Evolutionary conservation across 2,888 invertebrate species (phyloP).

Genomic region (Furcula furcula): DNA sequence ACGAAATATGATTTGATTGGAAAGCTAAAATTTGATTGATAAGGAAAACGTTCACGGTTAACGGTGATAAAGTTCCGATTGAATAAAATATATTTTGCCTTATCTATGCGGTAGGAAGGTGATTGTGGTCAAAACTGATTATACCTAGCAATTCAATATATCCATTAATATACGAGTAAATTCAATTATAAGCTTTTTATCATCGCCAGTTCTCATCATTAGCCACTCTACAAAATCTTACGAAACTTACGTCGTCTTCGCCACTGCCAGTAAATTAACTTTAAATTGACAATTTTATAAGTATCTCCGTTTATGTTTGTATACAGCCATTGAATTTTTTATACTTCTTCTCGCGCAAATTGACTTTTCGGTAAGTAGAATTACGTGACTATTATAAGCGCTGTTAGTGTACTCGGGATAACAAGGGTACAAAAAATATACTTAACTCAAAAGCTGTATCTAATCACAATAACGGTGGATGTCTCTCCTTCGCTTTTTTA

Average conservation of each 20-base stretch:
- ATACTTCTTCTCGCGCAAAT: no score
- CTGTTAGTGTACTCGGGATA: not conserved
- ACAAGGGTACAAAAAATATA: not conserved
- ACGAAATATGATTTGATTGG: slow-evolving; percentile 5
- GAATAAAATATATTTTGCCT: not conserved
- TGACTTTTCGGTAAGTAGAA: no score
- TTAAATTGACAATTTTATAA: no score
- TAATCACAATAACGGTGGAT: slow-evolving; percentile 11
- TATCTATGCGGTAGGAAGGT: not conserved
- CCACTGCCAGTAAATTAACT: no score
- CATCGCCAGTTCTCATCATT: not conserved
- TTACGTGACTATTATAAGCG: no score
- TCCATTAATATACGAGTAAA: no score
- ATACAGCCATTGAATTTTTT: no score
- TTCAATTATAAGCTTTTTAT: not conserved
- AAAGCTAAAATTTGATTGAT: not conserved
- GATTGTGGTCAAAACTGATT: not conserved
- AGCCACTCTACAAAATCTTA: no score
- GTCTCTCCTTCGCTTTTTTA: slow-evolving; percentile 13
- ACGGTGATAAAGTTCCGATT: not conserved
- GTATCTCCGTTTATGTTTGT: no score
- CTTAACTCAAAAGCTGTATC: not conserved
- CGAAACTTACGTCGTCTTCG: no score
- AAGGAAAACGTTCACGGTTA: not conserved
- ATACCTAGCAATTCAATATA: no score